These are phyloP conservation scores for Formica aserva DNA, from an alignment of 2,888 invertebrate genomes.

Conservation along the genomic window DNA sequence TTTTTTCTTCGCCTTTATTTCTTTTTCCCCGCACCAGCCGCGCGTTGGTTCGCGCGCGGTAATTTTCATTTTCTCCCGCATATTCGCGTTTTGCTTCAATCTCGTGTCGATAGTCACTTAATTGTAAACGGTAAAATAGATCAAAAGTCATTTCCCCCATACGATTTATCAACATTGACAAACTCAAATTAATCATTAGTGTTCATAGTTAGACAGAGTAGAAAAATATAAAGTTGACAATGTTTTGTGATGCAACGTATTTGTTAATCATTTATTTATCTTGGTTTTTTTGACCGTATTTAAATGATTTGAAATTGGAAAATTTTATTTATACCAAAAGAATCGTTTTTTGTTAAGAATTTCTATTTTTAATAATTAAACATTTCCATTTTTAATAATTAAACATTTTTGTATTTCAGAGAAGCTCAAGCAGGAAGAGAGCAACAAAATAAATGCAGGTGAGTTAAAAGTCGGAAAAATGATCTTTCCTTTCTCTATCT, in stretches of 20 bases:
- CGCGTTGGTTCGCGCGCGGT: constrained; percentile 19
- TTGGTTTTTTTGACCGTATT: neutral
- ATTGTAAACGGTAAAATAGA: neutral
- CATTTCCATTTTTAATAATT: constrained; percentile 13
- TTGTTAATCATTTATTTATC: neutral
- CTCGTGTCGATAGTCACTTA: neutral
- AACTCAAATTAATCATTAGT: neutral
- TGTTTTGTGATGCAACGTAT: neutral
- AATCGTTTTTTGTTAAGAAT: neutral
- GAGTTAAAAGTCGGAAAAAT: constrained; percentile 45
- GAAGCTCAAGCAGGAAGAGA: constrained; percentile 40
- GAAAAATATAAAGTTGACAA: neutral
- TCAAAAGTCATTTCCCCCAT: neutral
- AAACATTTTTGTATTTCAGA: constrained; percentile 71
- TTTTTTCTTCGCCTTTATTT: constrained; percentile 60
- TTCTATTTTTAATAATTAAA: neutral
- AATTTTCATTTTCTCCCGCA: constrained; percentile 32
- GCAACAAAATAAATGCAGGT: neutral
- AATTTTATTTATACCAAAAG: neutral
- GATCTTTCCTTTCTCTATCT: neutral
- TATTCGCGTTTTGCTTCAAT: constrained; percentile 1
- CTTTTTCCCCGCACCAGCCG: constrained; percentile 27
- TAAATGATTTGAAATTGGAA: neutral
- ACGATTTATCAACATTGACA: neutral
- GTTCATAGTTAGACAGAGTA: neutral